Base-by-base conservation (phyloP, 2,797 vertebrate species). In the Paratrypauchen microcephalus region DNA sequence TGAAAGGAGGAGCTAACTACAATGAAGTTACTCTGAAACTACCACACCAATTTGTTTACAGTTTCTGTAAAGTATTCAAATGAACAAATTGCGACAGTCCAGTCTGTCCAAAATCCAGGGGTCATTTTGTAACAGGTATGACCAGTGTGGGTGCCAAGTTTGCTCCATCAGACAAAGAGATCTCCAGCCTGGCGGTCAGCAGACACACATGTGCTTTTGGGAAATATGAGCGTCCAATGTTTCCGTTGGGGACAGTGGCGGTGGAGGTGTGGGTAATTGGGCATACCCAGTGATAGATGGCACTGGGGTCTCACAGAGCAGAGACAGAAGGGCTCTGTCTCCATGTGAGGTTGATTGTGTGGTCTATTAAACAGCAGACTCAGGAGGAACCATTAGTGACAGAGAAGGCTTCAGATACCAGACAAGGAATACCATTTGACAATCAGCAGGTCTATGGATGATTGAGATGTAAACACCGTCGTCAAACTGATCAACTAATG, bases 261-360 rank as follows among this genome's bases (percentile, higher is more conserved):
- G 88, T 82, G 80, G 84, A 75, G 75, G 83, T 82, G 59, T 61
- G 81, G 41, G 81, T 91, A 90, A 91, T 91, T 89, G 88, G 78
- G 74, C 87, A 68, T 83, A 87, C 84, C 87, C 78, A 77, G 79
- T 88, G 85, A 89, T 88, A 77, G 87, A 89, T 90, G 83, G 75
- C 76, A 76, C 58, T 75, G 88, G 77, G 83, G 81, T 81, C 88
- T 88, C 81, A 69, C 87, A 66, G 79, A 55, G 69, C 72, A 79
- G 78, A 54, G 75, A 86, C 81, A 76, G 83, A 80, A 16, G 68
- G 79, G 73, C 77, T 78, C 82, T 76, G 78, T 88, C 81, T 86
- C 86, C 86, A 90, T 88, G 69, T 86, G 89, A 89, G 89, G 86
- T 85, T 90, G 87, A 90, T 91, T 87, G 86, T 81, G 78, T 45